Evolutionary conservation across 2,888 invertebrate genomes (phyloP), one percentile per base, ranked within the genome.

Genomic region (Caenorhabditis sp.): DNA sequence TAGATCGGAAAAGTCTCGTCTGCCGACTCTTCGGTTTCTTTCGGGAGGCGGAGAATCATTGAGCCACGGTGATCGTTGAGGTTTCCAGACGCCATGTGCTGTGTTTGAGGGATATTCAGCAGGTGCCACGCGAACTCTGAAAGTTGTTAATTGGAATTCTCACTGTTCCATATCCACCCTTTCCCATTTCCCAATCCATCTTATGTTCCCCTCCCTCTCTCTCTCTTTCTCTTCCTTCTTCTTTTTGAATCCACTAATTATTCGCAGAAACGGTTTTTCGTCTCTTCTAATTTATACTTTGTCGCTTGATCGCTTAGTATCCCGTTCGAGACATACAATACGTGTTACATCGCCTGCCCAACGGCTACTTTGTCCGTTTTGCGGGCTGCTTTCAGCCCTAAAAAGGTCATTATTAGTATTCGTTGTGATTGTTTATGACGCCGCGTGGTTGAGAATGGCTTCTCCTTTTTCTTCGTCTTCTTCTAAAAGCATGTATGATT

Each of bases 381-480:
- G 72, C 35, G 74, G 74, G 32, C 61, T 35, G 40, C 32, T 65
- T 65, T 44, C 67, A 76, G 60, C 53, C 60, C 40, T 76, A 76
- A 76, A 76, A 76, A 67, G 76, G 76, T 76, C 67, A 76, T 76
- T 76, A 76, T 76, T 76, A 67, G 76, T 67, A 67, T 61, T 74
- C 69, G 2, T 28, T 50, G 22, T 65, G 76, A 76, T 76, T 76
- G 76, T 76, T 76, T 76, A 76, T 76, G 76, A 67, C 67, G 65
- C 64, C 64, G 47, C 61, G 56, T 53, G 60, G 50, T 44, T 50
- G 65, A 51, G 58, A 47, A 61, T 76, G 53, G 40, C 51, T 72
- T n/a, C n/a, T n/a, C n/a, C n/a, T n/a, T n/a, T n/a, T n/a, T n/a
- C n/a, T n/a, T n/a, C n/a, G n/a, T n/a, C n/a, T n/a, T n/a, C n/a